Base-by-base conservation (phyloP, 1,140 invertebrate genomes). In the Phthorimaea operculella region DNA sequence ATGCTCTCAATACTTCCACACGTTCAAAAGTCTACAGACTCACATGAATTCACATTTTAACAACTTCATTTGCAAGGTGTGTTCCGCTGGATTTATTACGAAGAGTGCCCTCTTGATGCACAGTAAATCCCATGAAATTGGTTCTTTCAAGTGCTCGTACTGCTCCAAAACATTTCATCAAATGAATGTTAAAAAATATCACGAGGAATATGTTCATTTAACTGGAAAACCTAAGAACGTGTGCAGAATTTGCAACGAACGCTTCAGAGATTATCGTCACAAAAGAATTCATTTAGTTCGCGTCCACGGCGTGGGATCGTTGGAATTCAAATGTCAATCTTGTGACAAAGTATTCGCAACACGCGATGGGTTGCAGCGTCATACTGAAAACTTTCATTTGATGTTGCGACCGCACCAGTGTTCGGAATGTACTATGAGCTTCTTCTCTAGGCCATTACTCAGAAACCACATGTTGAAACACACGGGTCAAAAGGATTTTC, bases 401-500 rank as follows among this genome's bases (percentile, higher is more conserved):
- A 60, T 65, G 60, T 9, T 57, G 21, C 52, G 57, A 9, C 59
- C 54, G 10, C 52, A 57, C 14, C 44, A 57, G 33, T 64, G 63
- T 16, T 21, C 48, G 0, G 28, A 39, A 7, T 70, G 68, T 48
- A 62, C 61, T 1, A 60, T 57, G 57, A 51, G 49, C 8, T 70
- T 70, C 42, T 67, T 51, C 7, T 63, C 66, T 0, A 68, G 66
- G 12, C 47, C 59, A 0, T 62, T 67, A 14, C 51, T 80, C 44
- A 68, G 67, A 3, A 64, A 67, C 28, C 87, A 88, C 55, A 80
- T 86, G 70, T 66, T 81, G 0, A 74, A 68, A 14, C 88, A 89
- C 60, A 92, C 90, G 0, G 91, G 92, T 0, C 88, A 91, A 52
- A 90, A 90, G 45, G 92, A 92, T 8, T 91, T 92, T 68, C 87